phyloP scores from a whole-genome alignment of 2,113 vertebrate species.

The Ptyas mucosa region DNA sequence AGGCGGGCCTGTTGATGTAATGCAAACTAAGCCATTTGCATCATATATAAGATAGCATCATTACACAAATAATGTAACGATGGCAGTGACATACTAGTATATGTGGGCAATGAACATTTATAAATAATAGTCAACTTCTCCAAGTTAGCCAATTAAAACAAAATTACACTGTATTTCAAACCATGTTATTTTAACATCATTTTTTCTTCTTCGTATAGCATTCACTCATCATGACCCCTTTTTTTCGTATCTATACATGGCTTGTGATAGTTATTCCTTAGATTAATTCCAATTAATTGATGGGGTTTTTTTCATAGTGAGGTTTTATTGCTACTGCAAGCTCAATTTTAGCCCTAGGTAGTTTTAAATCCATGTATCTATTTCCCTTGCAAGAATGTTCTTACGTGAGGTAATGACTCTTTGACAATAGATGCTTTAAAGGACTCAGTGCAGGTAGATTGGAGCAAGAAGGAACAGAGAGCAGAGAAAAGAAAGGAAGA shows the following conservation, averaged over 20 bases:
- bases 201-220: neutral
- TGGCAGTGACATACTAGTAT: neutral
- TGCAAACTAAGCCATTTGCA: neutral
- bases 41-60: neutral
- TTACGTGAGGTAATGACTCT: neutral
- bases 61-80: neutral
- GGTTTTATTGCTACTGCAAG: neutral
- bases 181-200: neutral
- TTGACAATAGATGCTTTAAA: slow-evolving; percentile 24
- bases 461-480: neutral
- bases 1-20: neutral
- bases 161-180: neutral
- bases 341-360: neutral
- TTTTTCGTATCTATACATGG: neutral
- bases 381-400: neutral
- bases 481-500: too few relatives aligned
- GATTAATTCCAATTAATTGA: neutral
- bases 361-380: neutral
- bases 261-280: neutral
- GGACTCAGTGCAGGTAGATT: neutral
- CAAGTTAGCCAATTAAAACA: neutral
- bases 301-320: neutral
- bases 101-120: neutral
- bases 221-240: neutral
- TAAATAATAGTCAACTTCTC: neutral